These are phyloP conservation scores for Pachydiplax longipennis DNA, from an alignment of 2,888 invertebrate genomes.

Conservation along the genomic window DNA sequence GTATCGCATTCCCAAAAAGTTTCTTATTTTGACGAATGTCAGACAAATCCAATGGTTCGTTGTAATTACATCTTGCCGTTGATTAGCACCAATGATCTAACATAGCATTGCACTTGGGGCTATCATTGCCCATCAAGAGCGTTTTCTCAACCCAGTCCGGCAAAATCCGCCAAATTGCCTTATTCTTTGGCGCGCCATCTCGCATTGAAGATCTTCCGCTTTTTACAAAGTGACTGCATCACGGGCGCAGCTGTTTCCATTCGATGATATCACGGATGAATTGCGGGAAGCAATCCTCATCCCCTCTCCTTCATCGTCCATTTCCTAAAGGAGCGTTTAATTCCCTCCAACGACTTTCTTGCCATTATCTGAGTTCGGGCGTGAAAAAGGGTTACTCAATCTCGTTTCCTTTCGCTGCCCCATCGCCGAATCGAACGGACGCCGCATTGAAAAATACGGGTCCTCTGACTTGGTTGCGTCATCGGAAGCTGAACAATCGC, in stretches of 20 bases:
- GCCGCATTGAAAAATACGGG: not conserved
- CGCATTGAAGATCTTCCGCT: too few species aligned
- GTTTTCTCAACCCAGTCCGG: too few species aligned
- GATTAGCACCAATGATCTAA: too few species aligned
- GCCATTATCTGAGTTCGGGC: not conserved
- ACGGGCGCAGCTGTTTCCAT: not conserved
- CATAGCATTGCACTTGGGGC: too few species aligned
- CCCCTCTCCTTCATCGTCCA: not conserved
- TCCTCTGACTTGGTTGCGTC: not conserved
- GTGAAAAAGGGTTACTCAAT: not conserved
- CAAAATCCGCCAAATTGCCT: too few species aligned
- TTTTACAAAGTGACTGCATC: too few species aligned
- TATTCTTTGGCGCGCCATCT: too few species aligned
- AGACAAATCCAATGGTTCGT: too few species aligned
- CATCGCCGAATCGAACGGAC: not conserved
- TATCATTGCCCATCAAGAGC: too few species aligned
- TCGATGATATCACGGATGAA: not conserved
- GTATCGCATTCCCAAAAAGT: too few species aligned
- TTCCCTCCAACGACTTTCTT: not conserved
- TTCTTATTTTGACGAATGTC: too few species aligned
- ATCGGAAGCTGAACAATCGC: not conserved
- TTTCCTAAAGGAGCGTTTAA: not conserved
- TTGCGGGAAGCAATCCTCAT: not conserved
- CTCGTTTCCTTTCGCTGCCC: not conserved
- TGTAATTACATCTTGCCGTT: too few species aligned